These are phyloP conservation scores for Pelobates fuscus DNA, from an alignment of 2,113 vertebrate genomes.

Conservation along the genomic window DNA sequence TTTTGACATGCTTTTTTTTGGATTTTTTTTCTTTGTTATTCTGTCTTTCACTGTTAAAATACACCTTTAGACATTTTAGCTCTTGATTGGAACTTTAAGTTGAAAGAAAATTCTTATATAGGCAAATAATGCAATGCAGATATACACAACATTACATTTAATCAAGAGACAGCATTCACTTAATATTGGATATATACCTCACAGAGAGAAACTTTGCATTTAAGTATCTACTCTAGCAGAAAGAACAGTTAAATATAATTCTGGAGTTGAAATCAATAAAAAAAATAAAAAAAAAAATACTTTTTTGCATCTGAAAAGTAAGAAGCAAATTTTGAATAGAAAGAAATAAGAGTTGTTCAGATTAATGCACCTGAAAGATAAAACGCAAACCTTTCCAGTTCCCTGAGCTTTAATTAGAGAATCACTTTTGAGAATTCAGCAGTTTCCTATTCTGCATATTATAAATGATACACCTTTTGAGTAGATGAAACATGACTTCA, in stretches of 20 bases:
- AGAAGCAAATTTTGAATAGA: conserved; percentile 35
- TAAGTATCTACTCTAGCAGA: too few relatives aligned
- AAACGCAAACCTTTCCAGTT: conserved; percentile 43
- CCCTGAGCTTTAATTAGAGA: conserved; percentile 45
- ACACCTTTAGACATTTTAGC: too few relatives aligned
- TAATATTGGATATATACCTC: too few relatives aligned
- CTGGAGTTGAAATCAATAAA: conserved; percentile 27
- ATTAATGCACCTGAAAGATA: conserved; percentile 44
- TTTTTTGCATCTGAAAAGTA: conserved; percentile 20
- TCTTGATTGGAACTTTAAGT: too few relatives aligned
- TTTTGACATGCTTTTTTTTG: too few relatives aligned
- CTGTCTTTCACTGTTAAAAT: too few relatives aligned
- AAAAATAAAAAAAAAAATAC: background rate
- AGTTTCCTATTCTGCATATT: conserved; percentile 47
- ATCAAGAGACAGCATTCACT: too few relatives aligned
- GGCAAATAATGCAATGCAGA: too few relatives aligned
- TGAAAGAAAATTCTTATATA: too few relatives aligned
- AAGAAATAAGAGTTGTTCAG: conserved; percentile 34
- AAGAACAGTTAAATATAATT: too few relatives aligned
- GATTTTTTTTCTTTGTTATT: too few relatives aligned
- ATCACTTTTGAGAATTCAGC: conserved; percentile 45
- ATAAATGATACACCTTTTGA: conserved; percentile 46
- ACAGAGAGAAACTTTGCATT: conserved; percentile 13
- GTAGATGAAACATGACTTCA: conserved; percentile 46
- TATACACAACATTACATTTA: too few relatives aligned